These are phyloP conservation scores for Neodon shergylaensis DNA, from an alignment of 2,113 vertebrate species.

Conservation along the genomic window DNA sequence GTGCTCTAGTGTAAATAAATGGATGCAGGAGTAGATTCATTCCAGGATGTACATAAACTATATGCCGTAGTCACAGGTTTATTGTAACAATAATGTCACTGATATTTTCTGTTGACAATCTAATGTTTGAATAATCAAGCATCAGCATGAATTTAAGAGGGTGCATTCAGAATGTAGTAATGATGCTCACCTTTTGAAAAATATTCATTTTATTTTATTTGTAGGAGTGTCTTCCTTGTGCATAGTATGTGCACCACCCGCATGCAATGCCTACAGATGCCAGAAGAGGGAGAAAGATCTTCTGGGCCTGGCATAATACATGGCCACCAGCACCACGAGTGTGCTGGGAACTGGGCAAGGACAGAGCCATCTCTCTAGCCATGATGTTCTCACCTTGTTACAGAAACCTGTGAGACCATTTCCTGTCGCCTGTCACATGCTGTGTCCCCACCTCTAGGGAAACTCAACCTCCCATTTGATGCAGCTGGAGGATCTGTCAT, in stretches of 20 bases:
- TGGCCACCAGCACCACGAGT: no score
- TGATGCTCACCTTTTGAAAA: neutral
- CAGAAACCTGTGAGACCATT: neutral
- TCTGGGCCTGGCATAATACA: fast-evolving
- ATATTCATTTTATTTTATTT: neutral
- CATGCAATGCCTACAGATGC: neutral
- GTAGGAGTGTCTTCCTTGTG: neutral
- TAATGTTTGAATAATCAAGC: neutral
- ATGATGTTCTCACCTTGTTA: neutral
- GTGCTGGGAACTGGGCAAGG: neutral
- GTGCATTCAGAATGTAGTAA: neutral
- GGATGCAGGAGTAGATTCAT: neutral
- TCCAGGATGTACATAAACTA: neutral
- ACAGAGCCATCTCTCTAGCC: neutral
- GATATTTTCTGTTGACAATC: neutral
- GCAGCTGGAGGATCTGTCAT: neutral
- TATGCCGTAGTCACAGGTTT: neutral
- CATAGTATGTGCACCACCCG: neutral
- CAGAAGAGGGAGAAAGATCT: neutral
- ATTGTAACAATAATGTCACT: neutral
- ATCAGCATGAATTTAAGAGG: neutral
- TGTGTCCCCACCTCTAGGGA: neutral
- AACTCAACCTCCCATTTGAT: neutral
- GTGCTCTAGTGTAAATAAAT: neutral
- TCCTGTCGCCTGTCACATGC: neutral